These are phyloP conservation scores for Aldrovandia affinis DNA, from an alignment of 2,797 vertebrate species.

Conservation along the genomic window DNA sequence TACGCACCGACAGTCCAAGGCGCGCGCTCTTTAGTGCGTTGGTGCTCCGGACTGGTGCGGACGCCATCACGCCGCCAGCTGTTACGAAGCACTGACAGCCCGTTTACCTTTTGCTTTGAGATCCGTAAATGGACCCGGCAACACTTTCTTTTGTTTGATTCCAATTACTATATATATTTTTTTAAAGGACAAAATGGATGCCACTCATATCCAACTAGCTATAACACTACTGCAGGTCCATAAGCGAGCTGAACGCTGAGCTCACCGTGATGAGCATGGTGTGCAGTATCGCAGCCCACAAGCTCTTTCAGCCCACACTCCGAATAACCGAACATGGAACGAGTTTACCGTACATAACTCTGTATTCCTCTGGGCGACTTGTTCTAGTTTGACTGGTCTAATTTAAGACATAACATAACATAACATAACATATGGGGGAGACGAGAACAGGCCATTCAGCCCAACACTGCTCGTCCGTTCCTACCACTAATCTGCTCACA, in stretches of 20 bases:
- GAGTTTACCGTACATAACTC: neutral
- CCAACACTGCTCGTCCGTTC: no score
- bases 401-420: neutral
- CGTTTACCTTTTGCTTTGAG: neutral
- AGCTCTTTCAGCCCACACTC: neutral
- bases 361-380: neutral
- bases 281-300: neutral
- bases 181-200: neutral
- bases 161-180: no score
- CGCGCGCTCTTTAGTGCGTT: neutral
- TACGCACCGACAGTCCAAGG: neutral
- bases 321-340: neutral
- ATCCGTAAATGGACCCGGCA: neutral
- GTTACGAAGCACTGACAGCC: neutral
- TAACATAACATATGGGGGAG: no score
- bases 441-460: no score
- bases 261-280: neutral
- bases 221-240: neutral
- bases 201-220: neutral
- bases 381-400: neutral
- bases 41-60: neutral
- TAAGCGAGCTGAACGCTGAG: neutral
- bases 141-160: neutral
- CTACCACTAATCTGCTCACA: no score
- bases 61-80: neutral